Conservation (phyloP, 2,888 invertebrate genomes). For the Calliopum simillimum region DNA sequence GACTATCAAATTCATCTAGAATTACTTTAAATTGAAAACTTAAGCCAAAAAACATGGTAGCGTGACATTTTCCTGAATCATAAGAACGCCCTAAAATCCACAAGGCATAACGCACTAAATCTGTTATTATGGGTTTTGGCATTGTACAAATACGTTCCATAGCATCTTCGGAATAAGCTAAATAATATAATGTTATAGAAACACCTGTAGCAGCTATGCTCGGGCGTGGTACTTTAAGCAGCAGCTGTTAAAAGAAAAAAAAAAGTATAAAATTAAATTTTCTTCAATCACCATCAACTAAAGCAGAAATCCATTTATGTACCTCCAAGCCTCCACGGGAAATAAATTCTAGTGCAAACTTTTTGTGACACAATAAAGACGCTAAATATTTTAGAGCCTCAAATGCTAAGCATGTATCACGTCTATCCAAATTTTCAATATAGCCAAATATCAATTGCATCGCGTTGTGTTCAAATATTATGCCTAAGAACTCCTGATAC, state of each 20-base stretch:
- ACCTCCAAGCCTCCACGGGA: constrained; percentile 87
- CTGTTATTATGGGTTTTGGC: constrained; percentile 80
- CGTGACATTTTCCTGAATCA: constrained; percentile 97
- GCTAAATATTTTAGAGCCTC: constrained; percentile 96
- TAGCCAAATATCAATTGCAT: constrained; percentile 90
- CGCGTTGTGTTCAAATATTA: constrained; percentile 94
- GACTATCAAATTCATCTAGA: constrained; percentile 91
- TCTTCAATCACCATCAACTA: background rate
- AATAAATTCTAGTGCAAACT: constrained; percentile 97
- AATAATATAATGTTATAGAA: constrained; percentile 94
- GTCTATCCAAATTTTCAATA: constrained; percentile 87
- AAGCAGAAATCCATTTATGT: constrained; percentile 37
- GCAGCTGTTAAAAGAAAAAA: constrained; percentile 69
- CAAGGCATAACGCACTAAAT: constrained; percentile 88
- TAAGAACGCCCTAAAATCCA: constrained; percentile 97
- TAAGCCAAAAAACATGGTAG: constrained; percentile 97
- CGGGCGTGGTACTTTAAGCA: constrained; percentile 91
- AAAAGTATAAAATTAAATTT: constrained; percentile 9
- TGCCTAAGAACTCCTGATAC: constrained; percentile 95
- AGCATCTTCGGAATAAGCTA: constrained; percentile 97
- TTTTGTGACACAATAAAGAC: constrained; percentile 95
- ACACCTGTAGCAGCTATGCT: constrained; percentile 96
- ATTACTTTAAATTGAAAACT: constrained; percentile 94
- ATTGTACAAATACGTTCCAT: constrained; percentile 95
- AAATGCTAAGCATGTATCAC: constrained; percentile 93